Conservation (phyloP, 2,888 invertebrate species). For the Lycocerus yunnanus region DNA sequence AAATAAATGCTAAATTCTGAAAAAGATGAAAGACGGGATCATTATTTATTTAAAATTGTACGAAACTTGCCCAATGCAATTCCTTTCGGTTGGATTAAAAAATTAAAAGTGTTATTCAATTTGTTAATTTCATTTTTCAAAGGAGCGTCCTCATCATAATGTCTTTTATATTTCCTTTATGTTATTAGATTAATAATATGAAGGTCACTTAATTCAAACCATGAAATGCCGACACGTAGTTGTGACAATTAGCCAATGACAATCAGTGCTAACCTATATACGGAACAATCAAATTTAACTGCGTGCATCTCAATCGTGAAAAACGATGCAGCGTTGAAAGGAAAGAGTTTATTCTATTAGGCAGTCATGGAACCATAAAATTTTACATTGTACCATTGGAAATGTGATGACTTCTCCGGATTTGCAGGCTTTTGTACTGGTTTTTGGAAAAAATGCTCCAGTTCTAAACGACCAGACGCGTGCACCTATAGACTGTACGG, state of each 20-base stretch:
- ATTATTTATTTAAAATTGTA: neutral
- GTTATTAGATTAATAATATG: conserved; percentile 1
- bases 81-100: neutral
- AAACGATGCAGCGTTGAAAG: neutral
- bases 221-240: conserved; percentile 28
- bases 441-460: neutral
- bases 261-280: conserved; percentile 20
- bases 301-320: conserved; percentile 11
- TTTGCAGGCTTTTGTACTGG: neutral
- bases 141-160: neutral
- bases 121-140: neutral
- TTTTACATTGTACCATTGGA: neutral
- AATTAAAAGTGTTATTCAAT: neutral
- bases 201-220: conserved; percentile 30
- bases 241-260: conserved; percentile 25
- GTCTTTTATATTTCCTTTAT: neutral
- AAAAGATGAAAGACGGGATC: neutral
- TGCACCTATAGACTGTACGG: neutral
- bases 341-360: neutral
- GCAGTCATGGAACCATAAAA: neutral
- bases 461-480: neutral
- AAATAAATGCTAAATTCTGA: neutral
- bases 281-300: conserved; percentile 9
- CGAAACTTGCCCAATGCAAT: neutral
- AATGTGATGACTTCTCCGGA: neutral